A percentile compares a stretch with the other conserved stretches of the same genome.
Conservation (phyloP, 2,888 invertebrate species). For the Agonopterix heracliana region DNA sequence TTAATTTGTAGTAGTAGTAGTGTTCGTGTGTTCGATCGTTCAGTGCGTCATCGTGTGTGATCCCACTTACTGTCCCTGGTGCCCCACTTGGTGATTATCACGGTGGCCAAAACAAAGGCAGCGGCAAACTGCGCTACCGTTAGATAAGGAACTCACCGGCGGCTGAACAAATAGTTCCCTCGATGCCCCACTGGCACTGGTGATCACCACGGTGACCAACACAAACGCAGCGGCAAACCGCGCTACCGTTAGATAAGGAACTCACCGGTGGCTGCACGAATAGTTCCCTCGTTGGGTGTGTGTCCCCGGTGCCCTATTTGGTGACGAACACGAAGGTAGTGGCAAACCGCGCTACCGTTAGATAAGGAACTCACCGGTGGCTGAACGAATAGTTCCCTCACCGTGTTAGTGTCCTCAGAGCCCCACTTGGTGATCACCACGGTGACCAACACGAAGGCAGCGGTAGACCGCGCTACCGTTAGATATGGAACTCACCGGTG, state of each 20-base stretch:
- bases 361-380: constrained; percentile 30
- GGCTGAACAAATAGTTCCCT: constrained; percentile 31
- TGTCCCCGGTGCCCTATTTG: constrained; percentile 46
- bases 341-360: no score
- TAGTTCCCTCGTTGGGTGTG: constrained; percentile 33
- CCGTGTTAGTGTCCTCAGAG: constrained; percentile 32
- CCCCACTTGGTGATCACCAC: constrained; percentile 62
- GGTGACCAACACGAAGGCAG: constrained; percentile 59
- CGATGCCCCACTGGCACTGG: constrained; percentile 33
- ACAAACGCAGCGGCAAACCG: no score
- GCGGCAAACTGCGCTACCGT: constrained; percentile 64
- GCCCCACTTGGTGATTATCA: constrained; percentile 60
- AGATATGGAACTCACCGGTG: constrained; percentile 21
- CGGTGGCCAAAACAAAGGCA: constrained; percentile 58
- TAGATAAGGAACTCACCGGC: constrained; percentile 31
- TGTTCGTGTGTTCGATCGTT: no score
- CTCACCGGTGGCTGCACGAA: constrained; percentile 32
- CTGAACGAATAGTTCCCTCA: constrained; percentile 32
- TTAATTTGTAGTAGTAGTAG: no score
- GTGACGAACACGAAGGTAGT: constrained; percentile 60
- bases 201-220: constrained; percentile 59
- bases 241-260: no score
- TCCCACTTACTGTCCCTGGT: no score
- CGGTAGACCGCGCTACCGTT: constrained; percentile 20
- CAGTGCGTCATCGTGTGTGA: no score